Base-by-base conservation (phyloP, 2,888 invertebrate genomes). In the Acanthosepion pharaonis region DNA sequence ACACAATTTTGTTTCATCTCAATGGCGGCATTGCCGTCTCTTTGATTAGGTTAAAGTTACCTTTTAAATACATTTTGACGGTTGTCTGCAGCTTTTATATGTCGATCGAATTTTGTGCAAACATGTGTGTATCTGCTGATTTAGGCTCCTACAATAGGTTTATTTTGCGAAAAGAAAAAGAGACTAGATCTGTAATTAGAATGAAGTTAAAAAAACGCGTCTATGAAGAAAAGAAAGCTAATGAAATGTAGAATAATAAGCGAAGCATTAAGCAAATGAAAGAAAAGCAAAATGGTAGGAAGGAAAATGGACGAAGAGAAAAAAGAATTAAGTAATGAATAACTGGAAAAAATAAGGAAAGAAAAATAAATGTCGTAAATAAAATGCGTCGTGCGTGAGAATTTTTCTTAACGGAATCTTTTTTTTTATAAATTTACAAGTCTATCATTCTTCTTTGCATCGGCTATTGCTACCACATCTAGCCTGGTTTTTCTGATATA, bases 1-100 rank as follows among this genome's bases (percentile, higher is more conserved):
- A 78, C 78, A 78, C n/a, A 78, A 78, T n/a, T 78, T 78, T 18
- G 78, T 78, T 78, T 78, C 78, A 78, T 78, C n/a, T 78, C n/a
- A 78, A 2, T 15, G 78, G n/a, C 78, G n/a, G 78, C n/a, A 33
- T 78, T 33, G 78, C 18, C 23, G 59, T 33, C 15, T 78, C 15
- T 33, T 78, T 78, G n/a, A 78, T 78, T 78, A 33, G 15, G n/a
- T 33, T n/a, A 78, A 78, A 78, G 15, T 78, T 78, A 18, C 28
- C 28, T 78, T 78, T 78, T n/a, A 15, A n/a, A n/a, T 78, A 78
- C 15, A 33, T 9, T 78, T 15, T 78, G 78, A 64, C 23, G 20
- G n/a, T 78, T n/a, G 9, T 15, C n/a, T n/a, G 11, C n/a, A 33
- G 18, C 42, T 78, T 78, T 33, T 78, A n/a, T 78, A 33, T 78